phyloP scores from a whole-genome alignment of 2,888 invertebrate genomes.

The Tenthredo notha region DNA sequence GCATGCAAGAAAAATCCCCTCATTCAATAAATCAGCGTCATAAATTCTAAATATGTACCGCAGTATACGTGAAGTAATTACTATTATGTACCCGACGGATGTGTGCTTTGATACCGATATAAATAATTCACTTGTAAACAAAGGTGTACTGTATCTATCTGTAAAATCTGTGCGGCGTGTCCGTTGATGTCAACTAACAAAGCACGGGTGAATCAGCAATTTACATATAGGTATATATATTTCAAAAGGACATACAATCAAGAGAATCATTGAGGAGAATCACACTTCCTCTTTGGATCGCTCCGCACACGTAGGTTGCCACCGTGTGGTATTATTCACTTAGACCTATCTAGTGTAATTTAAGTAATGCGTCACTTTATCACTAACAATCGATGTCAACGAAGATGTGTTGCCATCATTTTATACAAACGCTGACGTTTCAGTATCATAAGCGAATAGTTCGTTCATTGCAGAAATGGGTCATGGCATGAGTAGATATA shows the following conservation, averaged over 20 bases:
- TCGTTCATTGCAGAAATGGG: neutral
- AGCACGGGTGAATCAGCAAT: conserved; percentile 22
- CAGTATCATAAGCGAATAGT: neutral
- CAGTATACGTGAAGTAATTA: neutral
- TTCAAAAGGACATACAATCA: conserved; percentile 37
- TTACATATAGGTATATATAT: neutral
- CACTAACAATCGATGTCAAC: conserved; percentile 17
- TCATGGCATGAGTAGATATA: neutral
- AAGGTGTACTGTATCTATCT: neutral
- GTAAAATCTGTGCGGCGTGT: neutral
- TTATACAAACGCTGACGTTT: neutral
- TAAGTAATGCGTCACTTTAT: conserved; percentile 52
- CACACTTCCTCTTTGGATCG: conserved; percentile 31
- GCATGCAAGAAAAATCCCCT: neutral
- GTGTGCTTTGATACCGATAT: conserved; percentile 5
- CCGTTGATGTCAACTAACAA: conserved; percentile 1
- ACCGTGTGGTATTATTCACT: conserved; percentile 71
- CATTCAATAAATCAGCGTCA: neutral
- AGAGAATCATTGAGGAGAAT: conserved; percentile 34
- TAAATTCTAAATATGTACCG: neutral
- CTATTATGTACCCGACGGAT: neutral
- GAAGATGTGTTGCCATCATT: conserved; percentile 3
- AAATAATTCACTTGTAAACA: neutral
- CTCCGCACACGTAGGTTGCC: conserved; percentile 30
- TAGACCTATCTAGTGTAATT: conserved; percentile 67